phyloP scores from a whole-genome alignment of 2,797 vertebrate genomes.

The Coregonus sp. region DNA sequence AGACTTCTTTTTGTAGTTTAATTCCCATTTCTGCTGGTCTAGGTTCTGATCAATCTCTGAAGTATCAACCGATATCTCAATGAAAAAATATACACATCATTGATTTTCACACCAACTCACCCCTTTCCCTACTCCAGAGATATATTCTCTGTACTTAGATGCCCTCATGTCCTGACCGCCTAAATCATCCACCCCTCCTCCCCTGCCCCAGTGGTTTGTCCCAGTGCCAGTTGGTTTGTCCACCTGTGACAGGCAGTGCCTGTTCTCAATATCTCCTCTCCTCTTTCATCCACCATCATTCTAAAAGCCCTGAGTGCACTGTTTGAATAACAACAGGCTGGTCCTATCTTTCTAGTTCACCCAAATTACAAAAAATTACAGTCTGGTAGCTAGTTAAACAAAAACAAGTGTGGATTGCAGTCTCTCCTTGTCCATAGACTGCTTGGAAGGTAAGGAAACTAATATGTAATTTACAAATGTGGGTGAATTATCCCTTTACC shows the following conservation, averaged over 20 bases:
- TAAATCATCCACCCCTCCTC: neutral
- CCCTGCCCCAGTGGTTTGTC: neutral
- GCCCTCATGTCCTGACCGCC: neutral
- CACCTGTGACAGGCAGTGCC: slow-evolving; percentile 9
- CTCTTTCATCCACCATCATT: neutral
- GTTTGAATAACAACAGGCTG: neutral
- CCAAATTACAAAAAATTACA: too few relatives aligned
- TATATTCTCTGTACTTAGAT: slow-evolving; percentile 3
- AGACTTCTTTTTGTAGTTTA: neutral
- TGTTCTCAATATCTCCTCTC: neutral
- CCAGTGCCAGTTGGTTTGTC: neutral
- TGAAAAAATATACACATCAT: neutral
- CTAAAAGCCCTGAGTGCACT: neutral
- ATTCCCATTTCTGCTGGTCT: neutral
- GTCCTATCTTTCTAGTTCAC: neutral
- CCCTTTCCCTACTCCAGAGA: neutral
- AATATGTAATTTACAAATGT: too few relatives aligned
- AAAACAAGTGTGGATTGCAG: too few relatives aligned
- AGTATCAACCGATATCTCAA: neutral
- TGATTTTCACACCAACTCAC: neutral
- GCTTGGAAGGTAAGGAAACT: too few relatives aligned
- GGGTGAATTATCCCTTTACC: neutral
- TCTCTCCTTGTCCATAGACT: too few relatives aligned
- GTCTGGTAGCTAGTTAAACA: too few relatives aligned
- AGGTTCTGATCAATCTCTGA: neutral